Percentiles rank a stretch among this genome's conserved stretches.
Evolutionary conservation across 2,113 vertebrate genomes (phyloP).

Genomic region (Ariopsis seemanni): DNA sequence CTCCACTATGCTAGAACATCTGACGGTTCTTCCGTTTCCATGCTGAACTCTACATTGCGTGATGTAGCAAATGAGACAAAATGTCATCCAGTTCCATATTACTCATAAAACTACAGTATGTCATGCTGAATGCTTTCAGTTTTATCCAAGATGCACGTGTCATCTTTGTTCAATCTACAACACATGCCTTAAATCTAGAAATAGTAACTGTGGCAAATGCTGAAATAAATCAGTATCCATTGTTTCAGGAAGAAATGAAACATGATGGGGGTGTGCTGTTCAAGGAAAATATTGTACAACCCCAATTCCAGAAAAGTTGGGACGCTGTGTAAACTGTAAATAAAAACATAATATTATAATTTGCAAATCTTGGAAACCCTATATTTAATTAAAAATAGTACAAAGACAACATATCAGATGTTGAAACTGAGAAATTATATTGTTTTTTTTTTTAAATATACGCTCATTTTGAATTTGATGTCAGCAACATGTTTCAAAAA

Average conservation of each 20-base stretch:
- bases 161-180: background rate
- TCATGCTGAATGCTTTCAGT: background rate
- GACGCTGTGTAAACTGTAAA: no score
- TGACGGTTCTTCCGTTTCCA: conserved; percentile 14
- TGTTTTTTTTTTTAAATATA: no score
- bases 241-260: background rate
- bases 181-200: conserved; percentile 19
- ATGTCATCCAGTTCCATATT: background rate
- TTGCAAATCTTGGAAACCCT: no score
- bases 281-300: background rate
- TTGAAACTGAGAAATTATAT: no score
- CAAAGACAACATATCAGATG: no score
- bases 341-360: no score
- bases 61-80: conserved; percentile 14
- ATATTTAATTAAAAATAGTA: no score
- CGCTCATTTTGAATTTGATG: no score
- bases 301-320: no score
- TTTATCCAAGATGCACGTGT: background rate
- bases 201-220: background rate
- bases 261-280: no score
- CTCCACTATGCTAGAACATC: background rate
- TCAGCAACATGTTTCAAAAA: no score
- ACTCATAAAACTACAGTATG: background rate
- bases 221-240: background rate
- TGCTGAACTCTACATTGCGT: background rate